Percentiles rank a stretch among this genome's conserved stretches.
These are phyloP conservation scores for Syritta pipiens DNA, from an alignment of 2,888 invertebrate genomes.

Conservation along the genomic window DNA sequence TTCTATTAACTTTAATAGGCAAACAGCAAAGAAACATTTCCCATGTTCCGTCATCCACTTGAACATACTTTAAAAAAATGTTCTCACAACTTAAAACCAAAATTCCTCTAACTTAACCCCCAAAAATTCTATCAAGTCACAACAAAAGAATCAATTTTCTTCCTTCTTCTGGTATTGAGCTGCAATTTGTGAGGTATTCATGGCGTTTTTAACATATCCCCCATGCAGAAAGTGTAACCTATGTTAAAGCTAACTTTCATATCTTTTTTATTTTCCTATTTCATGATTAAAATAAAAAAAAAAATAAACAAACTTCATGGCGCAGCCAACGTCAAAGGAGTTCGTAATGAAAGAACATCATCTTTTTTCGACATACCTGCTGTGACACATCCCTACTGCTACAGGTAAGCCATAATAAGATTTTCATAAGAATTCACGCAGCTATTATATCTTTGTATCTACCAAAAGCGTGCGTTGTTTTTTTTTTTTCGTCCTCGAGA, in stretches of 20 bases:
- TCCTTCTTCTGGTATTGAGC: conserved; percentile 44
- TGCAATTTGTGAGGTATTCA: conserved; percentile 58
- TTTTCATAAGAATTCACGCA: conserved; percentile 54
- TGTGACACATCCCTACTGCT: conserved; percentile 80
- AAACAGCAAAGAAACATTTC: too few relatives aligned
- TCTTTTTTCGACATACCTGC: conserved; percentile 80
- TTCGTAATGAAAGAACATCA: conserved; percentile 79
- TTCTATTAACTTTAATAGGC: too few relatives aligned
- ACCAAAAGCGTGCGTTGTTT: conserved; percentile 52
- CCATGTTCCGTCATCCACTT: too few relatives aligned
- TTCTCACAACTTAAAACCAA: too few relatives aligned
- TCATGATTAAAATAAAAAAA: conserved; percentile 46
- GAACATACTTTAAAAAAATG: too few relatives aligned
- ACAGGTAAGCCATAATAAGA: conserved; percentile 75
- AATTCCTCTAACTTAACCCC: not conserved
- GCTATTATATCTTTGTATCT: conserved; percentile 57
- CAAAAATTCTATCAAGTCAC: not conserved
- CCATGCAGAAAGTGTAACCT: conserved; percentile 12
- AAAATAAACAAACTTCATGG: conserved; percentile 49
- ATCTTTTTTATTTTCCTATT: conserved; percentile 34
- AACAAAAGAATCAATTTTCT: conserved; percentile 57
- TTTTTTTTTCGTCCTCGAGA: conserved; percentile 22
- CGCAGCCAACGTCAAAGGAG: conserved; percentile 79
- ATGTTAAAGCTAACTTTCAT: conserved; percentile 40
- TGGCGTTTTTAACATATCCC: conserved; percentile 36